Conservation (phyloP, 2,888 invertebrate species). For the Drosophila phalerata region DNA sequence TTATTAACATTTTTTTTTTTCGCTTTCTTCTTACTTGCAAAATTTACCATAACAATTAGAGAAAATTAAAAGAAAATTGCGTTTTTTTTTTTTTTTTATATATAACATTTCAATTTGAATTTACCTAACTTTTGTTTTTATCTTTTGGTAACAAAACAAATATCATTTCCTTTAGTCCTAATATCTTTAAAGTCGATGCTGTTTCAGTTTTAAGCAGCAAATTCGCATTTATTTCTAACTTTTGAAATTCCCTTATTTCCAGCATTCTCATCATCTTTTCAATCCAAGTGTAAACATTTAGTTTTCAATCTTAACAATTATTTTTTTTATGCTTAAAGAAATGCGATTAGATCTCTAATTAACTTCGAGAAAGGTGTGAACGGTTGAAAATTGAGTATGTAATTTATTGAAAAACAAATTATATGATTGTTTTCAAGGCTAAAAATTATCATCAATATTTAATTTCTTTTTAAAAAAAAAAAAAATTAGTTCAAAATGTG, state of each 20-base stretch:
- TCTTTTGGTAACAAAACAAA: not conserved
- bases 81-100: conserved; percentile 23
- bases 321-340: not conserved
- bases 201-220: not conserved
- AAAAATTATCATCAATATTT: too few species aligned
- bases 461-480: too few species aligned
- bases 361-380: not conserved
- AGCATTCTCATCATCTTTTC: not conserved
- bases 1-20: conserved; percentile 23
- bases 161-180: not conserved
- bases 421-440: too few species aligned
- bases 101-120: not conserved
- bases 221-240: not conserved
- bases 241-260: not conserved
- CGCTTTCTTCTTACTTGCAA: not conserved
- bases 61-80: conserved; percentile 68
- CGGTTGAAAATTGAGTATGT: not conserved
- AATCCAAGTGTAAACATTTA: conserved; percentile 1
- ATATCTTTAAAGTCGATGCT: not conserved
- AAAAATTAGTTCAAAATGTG: too few species aligned
- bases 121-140: not conserved
- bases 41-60: conserved; percentile 59
- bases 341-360: not conserved
- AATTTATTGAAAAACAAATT: too few species aligned
- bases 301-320: conserved; percentile 14